phyloP scores from a whole-genome alignment of 2,113 vertebrate species.

The Proterorhinus semilunaris region DNA sequence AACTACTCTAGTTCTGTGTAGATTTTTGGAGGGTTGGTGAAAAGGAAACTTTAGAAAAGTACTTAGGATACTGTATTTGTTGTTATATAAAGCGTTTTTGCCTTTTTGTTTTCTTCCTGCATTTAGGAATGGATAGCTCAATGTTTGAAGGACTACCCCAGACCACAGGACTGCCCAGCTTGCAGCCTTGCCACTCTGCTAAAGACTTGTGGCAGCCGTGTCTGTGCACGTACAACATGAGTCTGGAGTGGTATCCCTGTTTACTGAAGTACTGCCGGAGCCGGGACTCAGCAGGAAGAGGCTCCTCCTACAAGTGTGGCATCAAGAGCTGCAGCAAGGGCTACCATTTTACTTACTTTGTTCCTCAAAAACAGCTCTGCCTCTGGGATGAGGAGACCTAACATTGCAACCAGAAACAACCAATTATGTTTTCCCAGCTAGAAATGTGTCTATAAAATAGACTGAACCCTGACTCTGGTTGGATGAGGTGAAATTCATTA shows the following conservation, averaged over 20 bases:
- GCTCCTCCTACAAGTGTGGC: slow-evolving; percentile 92
- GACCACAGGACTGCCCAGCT: slow-evolving; percentile 62
- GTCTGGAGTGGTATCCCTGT: slow-evolving; percentile 96
- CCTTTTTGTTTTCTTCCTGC: background rate
- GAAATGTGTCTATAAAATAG: slow-evolving; percentile 13
- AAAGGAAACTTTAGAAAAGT: too few relatives aligned
- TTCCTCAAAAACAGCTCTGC: slow-evolving; percentile 89
- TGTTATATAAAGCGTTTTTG: slow-evolving; percentile 12
- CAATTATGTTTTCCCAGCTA: slow-evolving; percentile 4
- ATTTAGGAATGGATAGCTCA: slow-evolving; percentile 85
- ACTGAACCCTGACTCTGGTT: slow-evolving; percentile 35
- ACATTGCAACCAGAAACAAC: slow-evolving; percentile 28
- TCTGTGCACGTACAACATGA: slow-evolving; percentile 85
- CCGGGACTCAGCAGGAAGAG: slow-evolving; percentile 78
- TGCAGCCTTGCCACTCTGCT: slow-evolving; percentile 79
- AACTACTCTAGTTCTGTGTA: slow-evolving; percentile 16
- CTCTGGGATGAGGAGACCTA: slow-evolving; percentile 95
- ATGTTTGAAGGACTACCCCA: slow-evolving; percentile 87
- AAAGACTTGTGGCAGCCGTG: slow-evolving; percentile 86
- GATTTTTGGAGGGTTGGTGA: slow-evolving; percentile 16
- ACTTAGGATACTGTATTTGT: slow-evolving; percentile 28
- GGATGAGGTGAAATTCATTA: slow-evolving; percentile 34
- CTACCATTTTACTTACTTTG: slow-evolving; percentile 89
- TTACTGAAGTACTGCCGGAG: slow-evolving; percentile 93
- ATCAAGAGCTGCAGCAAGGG: slow-evolving; percentile 97